phyloP scores from a whole-genome alignment of 2,888 invertebrate species.

The Drosophila crucigera region DNA sequence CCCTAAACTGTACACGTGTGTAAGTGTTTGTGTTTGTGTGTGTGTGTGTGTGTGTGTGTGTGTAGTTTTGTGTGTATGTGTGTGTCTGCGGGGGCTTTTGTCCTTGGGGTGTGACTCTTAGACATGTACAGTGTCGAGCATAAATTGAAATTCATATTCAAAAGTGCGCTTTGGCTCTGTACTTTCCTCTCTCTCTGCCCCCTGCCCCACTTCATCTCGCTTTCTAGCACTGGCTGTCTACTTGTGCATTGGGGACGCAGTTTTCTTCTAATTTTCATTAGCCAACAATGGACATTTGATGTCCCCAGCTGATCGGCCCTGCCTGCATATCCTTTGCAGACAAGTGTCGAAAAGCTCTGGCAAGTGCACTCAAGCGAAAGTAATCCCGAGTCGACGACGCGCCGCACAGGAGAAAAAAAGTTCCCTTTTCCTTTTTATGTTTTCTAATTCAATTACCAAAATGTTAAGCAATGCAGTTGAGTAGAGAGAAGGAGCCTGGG shows the following conservation, averaged over 20 bases:
- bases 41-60: constrained; percentile 9
- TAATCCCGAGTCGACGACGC: constrained; percentile 53
- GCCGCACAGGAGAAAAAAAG: constrained; percentile 4
- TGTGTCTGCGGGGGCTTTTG: constrained; percentile 31
- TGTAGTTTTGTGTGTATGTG: constrained; percentile 7
- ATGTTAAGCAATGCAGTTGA: constrained; percentile 33
- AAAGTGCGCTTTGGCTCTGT: constrained; percentile 26
- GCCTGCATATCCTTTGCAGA: constrained; percentile 38
- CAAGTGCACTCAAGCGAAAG: constrained; percentile 74
- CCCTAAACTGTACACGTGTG: constrained; percentile 35
- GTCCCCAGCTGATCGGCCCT: constrained; percentile 49
- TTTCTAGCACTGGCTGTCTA: constrained; percentile 17
- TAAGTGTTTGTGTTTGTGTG: constrained; percentile 14
- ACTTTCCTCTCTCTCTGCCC: not conserved
- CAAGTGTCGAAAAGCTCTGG: constrained; percentile 62
- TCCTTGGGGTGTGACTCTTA: constrained; percentile 67
- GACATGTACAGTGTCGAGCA: constrained; percentile 65
- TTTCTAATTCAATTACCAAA: constrained; percentile 72
- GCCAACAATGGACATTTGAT: constrained; percentile 58
- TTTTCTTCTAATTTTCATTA: constrained; percentile 73
- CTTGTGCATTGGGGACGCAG: constrained; percentile 59
- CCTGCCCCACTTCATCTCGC: not conserved
- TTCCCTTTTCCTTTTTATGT: constrained; percentile 39
- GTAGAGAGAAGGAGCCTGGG: not conserved
- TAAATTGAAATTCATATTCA: constrained; percentile 79